Base-by-base conservation (phyloP, 2,888 invertebrate genomes). In the Laspeyria flexula region DNA sequence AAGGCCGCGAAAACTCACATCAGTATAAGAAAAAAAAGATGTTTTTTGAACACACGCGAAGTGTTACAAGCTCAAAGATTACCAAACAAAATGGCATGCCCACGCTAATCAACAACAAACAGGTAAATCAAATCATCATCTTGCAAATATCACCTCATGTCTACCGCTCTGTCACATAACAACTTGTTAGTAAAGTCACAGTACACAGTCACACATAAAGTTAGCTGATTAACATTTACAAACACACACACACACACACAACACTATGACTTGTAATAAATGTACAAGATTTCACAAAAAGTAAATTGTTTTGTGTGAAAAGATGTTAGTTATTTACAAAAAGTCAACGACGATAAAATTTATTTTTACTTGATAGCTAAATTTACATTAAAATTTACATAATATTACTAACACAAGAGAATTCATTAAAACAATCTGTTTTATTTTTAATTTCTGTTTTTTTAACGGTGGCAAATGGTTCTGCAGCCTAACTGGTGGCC, bases 21-120 rank as follows among this genome's bases (percentile, higher is more conserved):
- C 7, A 25, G 1, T 7, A 25, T 25, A 25, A 3, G 7, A 25
- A 25, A 25, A 25, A 7, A 25, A 25, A 25, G 9, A 25, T 7
- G 5, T 25, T 7, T 25, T 11, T 6, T 1, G 15, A 33, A 33
- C 1, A 33, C 9, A 7, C 15, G 16, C 1, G 10, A 18, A 25
- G 9, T 25, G 38, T 38, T 11, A 25, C 13, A 13, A 27, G 13
- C 1, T 11, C n/a, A 30, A 27, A 13, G n/a, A 25, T 33, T 21
- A 38, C 27, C 18, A 41, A 45, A 45, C 12, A 10, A 38, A 38
- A 42, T 52, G 11, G 34, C 51, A 15, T 12, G 27, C n/a, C 37
- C 16, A 27, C 29, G 66, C 49, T 65, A 66, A 69, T 69, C 35
- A 54, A 54, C 30, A 43, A 43, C 44, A 65, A 57, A 64, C 51